phyloP scores from a whole-genome alignment of 2,797 vertebrate species.

The Halcyon chelicuti region DNA sequence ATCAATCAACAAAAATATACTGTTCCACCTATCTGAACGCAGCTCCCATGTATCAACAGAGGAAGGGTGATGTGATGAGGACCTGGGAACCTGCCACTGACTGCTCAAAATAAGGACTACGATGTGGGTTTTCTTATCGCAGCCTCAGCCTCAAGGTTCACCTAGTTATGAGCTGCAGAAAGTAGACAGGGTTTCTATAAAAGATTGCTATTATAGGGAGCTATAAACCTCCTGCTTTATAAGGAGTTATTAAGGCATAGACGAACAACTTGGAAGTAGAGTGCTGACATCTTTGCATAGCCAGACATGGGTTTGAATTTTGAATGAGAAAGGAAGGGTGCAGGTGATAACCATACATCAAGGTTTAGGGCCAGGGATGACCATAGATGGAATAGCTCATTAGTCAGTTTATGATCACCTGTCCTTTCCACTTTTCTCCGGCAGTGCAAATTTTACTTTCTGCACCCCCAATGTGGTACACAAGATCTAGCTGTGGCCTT shows the following conservation, averaged over 20 bases:
- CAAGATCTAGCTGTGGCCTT: no score
- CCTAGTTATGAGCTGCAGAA: not conserved
- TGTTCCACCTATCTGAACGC: not conserved
- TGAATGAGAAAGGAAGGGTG: not conserved
- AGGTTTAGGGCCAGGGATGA: no score
- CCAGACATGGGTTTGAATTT: not conserved
- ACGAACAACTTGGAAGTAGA: not conserved
- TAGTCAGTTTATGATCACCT: no score
- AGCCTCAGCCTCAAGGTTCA: not conserved
- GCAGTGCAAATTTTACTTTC: no score
- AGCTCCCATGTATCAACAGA: fast-evolving
- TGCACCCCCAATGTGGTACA: no score
- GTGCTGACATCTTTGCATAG: not conserved
- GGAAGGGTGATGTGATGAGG: not conserved
- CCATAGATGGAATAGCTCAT: no score
- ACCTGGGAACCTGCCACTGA: not conserved
- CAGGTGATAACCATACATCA: not conserved
- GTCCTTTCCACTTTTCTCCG: no score
- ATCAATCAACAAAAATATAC: not conserved
- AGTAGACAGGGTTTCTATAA: not conserved
- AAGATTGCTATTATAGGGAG: not conserved
- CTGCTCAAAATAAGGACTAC: not conserved
- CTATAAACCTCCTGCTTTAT: not conserved
- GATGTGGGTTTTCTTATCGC: not conserved
- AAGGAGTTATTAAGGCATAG: not conserved